A percentile compares a stretch with the other conserved stretches of the same genome.
phyloP scores from a whole-genome alignment of 2,113 vertebrate genomes.

The Chinchilla lanigera region DNA sequence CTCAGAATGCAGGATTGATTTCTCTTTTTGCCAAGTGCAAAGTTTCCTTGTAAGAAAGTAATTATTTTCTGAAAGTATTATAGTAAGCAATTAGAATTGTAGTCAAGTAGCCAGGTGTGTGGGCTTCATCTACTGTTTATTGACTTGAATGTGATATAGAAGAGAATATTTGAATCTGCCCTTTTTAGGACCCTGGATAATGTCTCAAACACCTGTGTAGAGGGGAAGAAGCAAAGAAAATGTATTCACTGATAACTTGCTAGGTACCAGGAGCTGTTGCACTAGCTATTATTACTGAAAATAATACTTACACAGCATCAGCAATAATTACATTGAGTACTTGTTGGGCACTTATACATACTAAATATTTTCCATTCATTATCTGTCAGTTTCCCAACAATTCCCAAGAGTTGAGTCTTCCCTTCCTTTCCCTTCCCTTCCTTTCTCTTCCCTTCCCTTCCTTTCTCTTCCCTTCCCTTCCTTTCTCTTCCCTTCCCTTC shows the following conservation, averaged over 20 bases:
- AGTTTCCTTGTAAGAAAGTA: constrained; percentile 43
- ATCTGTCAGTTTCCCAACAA: background rate
- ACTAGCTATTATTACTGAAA: background rate
- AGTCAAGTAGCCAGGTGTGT: background rate
- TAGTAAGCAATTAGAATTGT: background rate
- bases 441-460: too few species aligned
- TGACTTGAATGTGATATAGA: background rate
- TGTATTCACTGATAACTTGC: background rate
- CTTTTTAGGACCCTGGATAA: background rate
- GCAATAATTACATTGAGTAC: background rate
- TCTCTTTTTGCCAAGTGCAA: constrained; percentile 27
- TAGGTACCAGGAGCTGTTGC: background rate
- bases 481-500: background rate
- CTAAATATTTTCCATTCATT: background rate
- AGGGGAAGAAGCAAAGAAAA: background rate
- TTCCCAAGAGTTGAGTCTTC: background rate
- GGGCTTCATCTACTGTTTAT: background rate
- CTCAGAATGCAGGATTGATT: constrained; percentile 25
- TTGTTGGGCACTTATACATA: accelerated
- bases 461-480: background rate
- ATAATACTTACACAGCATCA: background rate
- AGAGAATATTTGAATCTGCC: background rate
- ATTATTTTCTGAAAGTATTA: constrained; percentile 48
- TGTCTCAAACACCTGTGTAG: too few species aligned
- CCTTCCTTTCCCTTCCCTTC: background rate